These are phyloP conservation scores for Toxotes lorentzi DNA, from an alignment of 2,797 vertebrate species.

Conservation along the genomic window DNA sequence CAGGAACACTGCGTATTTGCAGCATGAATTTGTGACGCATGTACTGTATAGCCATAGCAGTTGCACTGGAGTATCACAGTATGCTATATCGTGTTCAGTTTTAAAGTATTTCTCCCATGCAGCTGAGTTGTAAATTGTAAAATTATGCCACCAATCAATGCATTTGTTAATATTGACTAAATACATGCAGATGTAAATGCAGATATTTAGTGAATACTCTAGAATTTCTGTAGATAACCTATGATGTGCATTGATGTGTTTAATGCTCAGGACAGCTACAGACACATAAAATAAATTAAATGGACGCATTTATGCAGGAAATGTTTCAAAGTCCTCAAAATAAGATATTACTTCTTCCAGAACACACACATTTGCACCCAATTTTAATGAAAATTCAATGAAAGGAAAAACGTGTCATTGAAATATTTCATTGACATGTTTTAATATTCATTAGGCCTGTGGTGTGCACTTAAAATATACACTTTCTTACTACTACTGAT, in stretches of 20 bases:
- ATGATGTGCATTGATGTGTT: not conserved
- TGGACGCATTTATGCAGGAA: too few species aligned
- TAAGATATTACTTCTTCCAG: not conserved
- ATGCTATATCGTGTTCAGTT: not conserved
- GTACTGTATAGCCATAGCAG: not conserved
- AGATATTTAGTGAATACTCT: not conserved
- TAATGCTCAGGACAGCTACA: not conserved
- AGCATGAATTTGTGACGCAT: conserved; percentile 23
- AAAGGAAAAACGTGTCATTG: too few species aligned
- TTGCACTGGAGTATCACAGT: not conserved
- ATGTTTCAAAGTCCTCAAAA: not conserved
- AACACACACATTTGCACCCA: not conserved
- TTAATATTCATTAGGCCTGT: not conserved
- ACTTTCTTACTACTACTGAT: not conserved
- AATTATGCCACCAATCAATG: not conserved
- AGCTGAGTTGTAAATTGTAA: not conserved
- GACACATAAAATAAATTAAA: not conserved
- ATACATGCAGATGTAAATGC: not conserved
- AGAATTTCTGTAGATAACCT: not conserved
- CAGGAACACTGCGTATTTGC: not conserved
- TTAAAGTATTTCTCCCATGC: not conserved
- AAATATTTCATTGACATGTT: too few species aligned
- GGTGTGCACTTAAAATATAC: not conserved
- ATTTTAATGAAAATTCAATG: too few species aligned
- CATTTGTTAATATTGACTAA: not conserved